Evolutionary conservation across 2,888 invertebrate species (phyloP).

Genomic region (Eledone cirrhosa): DNA sequence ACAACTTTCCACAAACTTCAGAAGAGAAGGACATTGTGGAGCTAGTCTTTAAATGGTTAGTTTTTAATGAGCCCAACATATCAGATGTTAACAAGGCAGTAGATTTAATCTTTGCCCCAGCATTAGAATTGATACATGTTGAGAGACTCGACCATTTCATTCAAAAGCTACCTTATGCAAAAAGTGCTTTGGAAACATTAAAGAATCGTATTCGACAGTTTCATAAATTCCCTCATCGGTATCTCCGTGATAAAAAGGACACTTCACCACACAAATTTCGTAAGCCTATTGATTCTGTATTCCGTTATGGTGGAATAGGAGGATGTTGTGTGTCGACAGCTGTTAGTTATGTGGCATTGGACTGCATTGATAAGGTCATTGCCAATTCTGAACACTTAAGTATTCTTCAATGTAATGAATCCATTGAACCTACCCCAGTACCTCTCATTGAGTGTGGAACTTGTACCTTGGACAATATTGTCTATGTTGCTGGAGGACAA

Average conservation of each 20-base stretch:
- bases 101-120: slow-evolving; percentile 15
- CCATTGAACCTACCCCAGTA: slow-evolving; percentile 15
- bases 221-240: slow-evolving; percentile 21
- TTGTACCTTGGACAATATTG: slow-evolving; percentile 8
- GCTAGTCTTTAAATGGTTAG: slow-evolving; percentile 16
- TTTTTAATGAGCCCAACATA: slow-evolving; percentile 13
- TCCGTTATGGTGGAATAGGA: slow-evolving; percentile 20
- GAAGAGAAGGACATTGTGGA: slow-evolving; percentile 22
- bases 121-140: slow-evolving; percentile 10
- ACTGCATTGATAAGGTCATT: slow-evolving; percentile 15
- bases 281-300: slow-evolving; percentile 12
- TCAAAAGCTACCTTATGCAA: slow-evolving; percentile 9
- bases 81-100: slow-evolving; percentile 9
- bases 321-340: slow-evolving; percentile 21
- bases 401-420: slow-evolving; percentile 23
- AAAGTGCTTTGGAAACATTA: background rate
- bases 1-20: slow-evolving; percentile 1
- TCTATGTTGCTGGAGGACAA: slow-evolving; percentile 32
- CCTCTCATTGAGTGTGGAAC: slow-evolving; percentile 30
- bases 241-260: slow-evolving; percentile 20
- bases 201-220: slow-evolving; percentile 11
- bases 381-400: slow-evolving; percentile 11
- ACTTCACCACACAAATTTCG: slow-evolving; percentile 21
- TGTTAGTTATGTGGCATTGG: slow-evolving; percentile 18
- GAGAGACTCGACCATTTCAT: background rate